These are phyloP conservation scores for Bucco capensis DNA, from an alignment of 2,113 vertebrate species.

Conservation along the genomic window DNA sequence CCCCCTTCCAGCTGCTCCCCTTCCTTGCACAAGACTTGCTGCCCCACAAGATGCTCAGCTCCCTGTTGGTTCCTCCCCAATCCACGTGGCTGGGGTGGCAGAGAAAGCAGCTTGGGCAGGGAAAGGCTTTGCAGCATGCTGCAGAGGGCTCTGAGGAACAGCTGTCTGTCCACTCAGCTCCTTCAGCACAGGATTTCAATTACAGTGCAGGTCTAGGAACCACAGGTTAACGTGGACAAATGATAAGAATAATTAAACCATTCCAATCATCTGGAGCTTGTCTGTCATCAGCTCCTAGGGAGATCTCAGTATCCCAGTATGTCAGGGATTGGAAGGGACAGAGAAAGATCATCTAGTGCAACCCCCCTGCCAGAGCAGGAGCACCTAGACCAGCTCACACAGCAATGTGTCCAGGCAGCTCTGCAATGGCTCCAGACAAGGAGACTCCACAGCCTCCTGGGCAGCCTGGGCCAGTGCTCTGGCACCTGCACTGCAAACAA, in stretches of 20 bases:
- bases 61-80: not conserved
- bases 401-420: no score
- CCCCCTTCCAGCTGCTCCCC: fast-evolving
- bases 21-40: not conserved
- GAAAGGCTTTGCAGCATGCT: not conserved
- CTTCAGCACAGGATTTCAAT: conserved; percentile 41
- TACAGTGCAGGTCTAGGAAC: conserved; percentile 18
- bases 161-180: not conserved
- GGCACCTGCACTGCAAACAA: no score
- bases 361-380: no score
- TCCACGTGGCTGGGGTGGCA: not conserved
- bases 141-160: not conserved
- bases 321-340: no score
- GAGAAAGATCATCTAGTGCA: no score
- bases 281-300: not conserved
- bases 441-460: no score
- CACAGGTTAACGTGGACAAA: not conserved
- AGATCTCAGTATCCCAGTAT: no score
- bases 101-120: not conserved
- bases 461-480: no score
- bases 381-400: no score
- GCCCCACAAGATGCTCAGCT: not conserved
- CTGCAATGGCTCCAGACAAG: no score
- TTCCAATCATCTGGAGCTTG: not conserved
- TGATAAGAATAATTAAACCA: conserved; percentile 12